A percentile compares a stretch with the other conserved stretches of the same genome.
Conservation (phyloP, 37 sponge, comb jelly and placozoan species). For the Theonella swinhoei region DNA sequence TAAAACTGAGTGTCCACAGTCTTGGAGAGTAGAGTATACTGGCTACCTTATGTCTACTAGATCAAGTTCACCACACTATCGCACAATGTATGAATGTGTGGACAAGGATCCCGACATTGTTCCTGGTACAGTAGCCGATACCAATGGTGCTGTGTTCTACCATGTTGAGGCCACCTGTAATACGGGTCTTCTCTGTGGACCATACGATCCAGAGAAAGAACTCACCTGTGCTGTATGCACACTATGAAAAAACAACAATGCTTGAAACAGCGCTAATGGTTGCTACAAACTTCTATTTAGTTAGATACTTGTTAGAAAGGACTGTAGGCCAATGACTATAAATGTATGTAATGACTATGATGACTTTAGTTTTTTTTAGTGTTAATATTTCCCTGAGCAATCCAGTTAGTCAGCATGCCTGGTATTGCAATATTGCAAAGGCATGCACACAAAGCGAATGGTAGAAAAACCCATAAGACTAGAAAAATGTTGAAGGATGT, state of each 20-base stretch:
- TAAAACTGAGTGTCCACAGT: slow-evolving; percentile 10
- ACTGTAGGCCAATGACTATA: too few relatives aligned
- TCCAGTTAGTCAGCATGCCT: too few relatives aligned
- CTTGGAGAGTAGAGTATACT: slow-evolving; percentile 46
- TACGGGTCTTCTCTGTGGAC: slow-evolving; percentile 40
- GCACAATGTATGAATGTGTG: slow-evolving; percentile 34
- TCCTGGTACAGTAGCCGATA: slow-evolving; percentile 10
- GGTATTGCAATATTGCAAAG: too few relatives aligned
- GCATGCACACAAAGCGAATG: too few relatives aligned
- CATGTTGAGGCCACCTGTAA: slow-evolving; percentile 45
- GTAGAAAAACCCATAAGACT: too few relatives aligned
- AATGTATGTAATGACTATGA: too few relatives aligned
- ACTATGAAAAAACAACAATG: too few relatives aligned
- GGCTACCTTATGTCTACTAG: slow-evolving; percentile 34
- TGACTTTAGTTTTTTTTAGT: not conserved
- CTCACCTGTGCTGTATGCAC: slow-evolving; percentile 61
- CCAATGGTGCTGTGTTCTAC: slow-evolving; percentile 42
- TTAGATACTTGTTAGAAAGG: too few relatives aligned
- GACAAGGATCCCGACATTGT: slow-evolving; percentile 29
- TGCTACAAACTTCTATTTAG: too few relatives aligned
- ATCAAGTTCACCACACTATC: not conserved
- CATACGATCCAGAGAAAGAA: slow-evolving; percentile 36
- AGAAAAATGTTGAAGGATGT: too few relatives aligned
- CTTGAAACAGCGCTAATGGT: too few relatives aligned
- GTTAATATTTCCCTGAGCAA: too few relatives aligned